Evolutionary conservation across 2,888 invertebrate species (phyloP).

Genomic region (Ariolimax columbianus): DNA sequence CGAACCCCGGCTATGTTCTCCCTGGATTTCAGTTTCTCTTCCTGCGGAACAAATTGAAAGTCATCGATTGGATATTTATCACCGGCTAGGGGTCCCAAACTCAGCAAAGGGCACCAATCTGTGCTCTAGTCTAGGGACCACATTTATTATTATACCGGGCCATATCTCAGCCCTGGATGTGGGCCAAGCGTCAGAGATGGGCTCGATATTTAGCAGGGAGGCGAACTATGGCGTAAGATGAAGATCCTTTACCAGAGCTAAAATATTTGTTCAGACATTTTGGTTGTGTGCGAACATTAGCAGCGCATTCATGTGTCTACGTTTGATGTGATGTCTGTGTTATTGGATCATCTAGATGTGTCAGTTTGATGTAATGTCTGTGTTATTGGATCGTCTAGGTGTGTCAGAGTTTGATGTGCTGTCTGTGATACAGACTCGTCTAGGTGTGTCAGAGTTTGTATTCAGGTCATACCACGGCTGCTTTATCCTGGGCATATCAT

Average conservation of each 20-base stretch:
- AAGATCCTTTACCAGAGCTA: not conserved
- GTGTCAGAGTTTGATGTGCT: not conserved
- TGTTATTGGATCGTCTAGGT: not conserved
- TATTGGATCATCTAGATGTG: not conserved
- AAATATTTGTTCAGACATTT: not conserved
- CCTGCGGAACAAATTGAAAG: slow-evolving; percentile 53
- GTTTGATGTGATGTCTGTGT: not conserved
- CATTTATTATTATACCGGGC: slow-evolving; percentile 37
- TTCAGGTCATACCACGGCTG: no score
- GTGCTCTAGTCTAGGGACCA: slow-evolving; percentile 20
- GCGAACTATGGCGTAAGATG: not conserved
- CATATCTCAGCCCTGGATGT: slow-evolving; percentile 11
- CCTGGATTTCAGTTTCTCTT: slow-evolving; percentile 25
- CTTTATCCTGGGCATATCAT: no score
- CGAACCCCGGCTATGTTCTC: slow-evolving; percentile 24
- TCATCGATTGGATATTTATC: slow-evolving; percentile 52
- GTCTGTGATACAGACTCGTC: no score
- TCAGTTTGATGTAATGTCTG: not conserved
- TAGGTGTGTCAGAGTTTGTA: no score
- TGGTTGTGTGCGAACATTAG: no score
- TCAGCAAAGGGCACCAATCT: slow-evolving; percentile 46
- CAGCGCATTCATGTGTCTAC: not conserved
- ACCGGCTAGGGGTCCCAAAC: slow-evolving; percentile 32
- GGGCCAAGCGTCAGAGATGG: slow-evolving; percentile 5
- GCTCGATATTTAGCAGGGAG: not conserved